Evolutionary conservation across 2,888 invertebrate genomes (phyloP), one percentile per base, ranked within the genome.

Genomic region (Idaea straminata): DNA sequence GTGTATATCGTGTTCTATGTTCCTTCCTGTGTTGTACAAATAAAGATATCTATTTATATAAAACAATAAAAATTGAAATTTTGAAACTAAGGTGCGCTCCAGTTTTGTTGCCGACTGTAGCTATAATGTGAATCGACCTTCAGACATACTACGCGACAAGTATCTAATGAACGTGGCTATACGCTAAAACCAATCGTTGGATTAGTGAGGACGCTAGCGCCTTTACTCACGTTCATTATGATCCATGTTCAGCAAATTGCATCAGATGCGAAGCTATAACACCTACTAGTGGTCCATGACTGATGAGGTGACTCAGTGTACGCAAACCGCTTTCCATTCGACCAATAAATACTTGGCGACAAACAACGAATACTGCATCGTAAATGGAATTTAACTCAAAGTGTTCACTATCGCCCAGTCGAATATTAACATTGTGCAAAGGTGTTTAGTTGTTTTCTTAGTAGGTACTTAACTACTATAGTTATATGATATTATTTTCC

Each of bases 261-360:
- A 67, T 72, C 68, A 70, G 61, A 66, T 64, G 63, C 68, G 64
- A 69, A 66, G 61, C 66, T 64, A 64, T 60, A 66, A 69, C 69
- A 69, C 69, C 72, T 64, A 72, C 66, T 62, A 66, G 62, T 59
- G 62, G 62, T 65, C 66, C 67, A 68, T 67, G 66, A 64, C 61
- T 61, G 64, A 70, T 66, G 67, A 63, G 62, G 63, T 69, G 69
- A 71, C 62, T 68, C 69, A 71, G 71, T 15, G 63, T 62, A 70
- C 62, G 64, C 66, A 62, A 66, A 60, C 61, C 59, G 65, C 65
- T 65, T 64, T 69, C 64, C 64, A 65, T 62, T 62, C 58, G 60
- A 62, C 62, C 47, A 57, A 62, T 47, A 61, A 63, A 58, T 47
- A 47, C 47, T 7, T 7, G 13, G 13, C 47, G 13, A 47, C 47